Evolutionary conservation across 2,113 vertebrate species (phyloP).

Genomic region (Myodes glareolus): DNA sequence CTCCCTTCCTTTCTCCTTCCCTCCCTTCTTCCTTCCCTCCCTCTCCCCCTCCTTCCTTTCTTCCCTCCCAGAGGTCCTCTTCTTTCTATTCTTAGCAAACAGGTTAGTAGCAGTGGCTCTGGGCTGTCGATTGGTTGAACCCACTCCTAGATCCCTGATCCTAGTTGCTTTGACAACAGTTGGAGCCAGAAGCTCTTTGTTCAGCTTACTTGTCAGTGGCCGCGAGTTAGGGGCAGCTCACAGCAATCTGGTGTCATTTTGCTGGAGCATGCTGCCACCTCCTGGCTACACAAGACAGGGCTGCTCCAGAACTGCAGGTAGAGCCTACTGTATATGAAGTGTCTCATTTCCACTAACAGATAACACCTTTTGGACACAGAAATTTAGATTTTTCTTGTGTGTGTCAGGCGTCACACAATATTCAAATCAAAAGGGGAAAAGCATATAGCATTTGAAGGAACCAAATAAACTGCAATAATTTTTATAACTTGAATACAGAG

Average conservation of each 20-base stretch:
- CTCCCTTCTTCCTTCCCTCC: background rate
- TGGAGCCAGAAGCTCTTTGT: background rate
- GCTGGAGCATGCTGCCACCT: conserved; percentile 73
- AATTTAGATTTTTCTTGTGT: conserved; percentile 2
- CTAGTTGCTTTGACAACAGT: background rate
- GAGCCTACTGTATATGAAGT: fast-evolving
- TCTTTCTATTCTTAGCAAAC: background rate
- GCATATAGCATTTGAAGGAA: background rate
- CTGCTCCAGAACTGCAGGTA: background rate
- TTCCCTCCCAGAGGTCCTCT: background rate
- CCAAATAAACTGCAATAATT: conserved; percentile 16
- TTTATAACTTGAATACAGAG: background rate
- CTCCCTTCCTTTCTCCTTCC: background rate
- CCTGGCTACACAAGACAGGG: conserved; percentile 2
- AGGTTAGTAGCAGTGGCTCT: background rate
- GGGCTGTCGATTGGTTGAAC: background rate
- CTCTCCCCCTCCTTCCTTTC: background rate
- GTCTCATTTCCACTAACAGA: background rate
- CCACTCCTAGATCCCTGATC: background rate
- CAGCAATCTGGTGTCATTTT: background rate
- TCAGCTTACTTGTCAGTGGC: background rate
- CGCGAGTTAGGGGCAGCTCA: too few species aligned
- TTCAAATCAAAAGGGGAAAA: conserved; percentile 39
- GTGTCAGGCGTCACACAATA: background rate
- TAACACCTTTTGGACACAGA: background rate